Conservation (phyloP, 2,888 invertebrate genomes). For the Trachelus stipa region DNA sequence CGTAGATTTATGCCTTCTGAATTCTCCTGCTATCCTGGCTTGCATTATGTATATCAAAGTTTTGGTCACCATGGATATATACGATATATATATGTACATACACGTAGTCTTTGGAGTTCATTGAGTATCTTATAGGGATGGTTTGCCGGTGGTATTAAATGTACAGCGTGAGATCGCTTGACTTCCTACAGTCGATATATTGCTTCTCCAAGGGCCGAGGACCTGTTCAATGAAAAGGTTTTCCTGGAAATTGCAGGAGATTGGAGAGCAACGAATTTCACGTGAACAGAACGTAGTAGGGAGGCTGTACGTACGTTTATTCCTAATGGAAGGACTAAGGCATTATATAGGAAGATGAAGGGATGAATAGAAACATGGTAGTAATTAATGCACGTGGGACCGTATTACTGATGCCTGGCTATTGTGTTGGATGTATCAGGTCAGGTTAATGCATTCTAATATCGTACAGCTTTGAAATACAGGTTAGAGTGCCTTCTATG, state of each 20-base stretch:
- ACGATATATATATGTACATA: too few species aligned
- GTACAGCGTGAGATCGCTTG: background rate
- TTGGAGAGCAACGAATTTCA: slow-evolving; percentile 21
- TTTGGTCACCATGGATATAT: background rate
- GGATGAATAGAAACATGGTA: slow-evolving; percentile 41
- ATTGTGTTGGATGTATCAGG: slow-evolving; percentile 40
- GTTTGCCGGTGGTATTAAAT: background rate
- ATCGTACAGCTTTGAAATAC: slow-evolving; percentile 5
- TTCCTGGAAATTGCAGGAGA: background rate
- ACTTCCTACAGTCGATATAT: background rate
- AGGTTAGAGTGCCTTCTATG: background rate
- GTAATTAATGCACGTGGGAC: slow-evolving; percentile 42
- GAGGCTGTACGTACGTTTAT: slow-evolving; percentile 21
- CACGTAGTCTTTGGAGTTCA: background rate
- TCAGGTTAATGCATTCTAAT: slow-evolving; percentile 41
- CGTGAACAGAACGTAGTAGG: background rate
- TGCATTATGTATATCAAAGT: slow-evolving; percentile 3
- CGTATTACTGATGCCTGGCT: slow-evolving; percentile 19
- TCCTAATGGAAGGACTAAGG: slow-evolving; percentile 38
- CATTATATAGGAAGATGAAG: background rate
- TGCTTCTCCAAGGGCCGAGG: background rate
- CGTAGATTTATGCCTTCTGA: background rate
- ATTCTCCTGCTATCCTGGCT: background rate
- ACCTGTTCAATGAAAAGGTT: slow-evolving; percentile 9
- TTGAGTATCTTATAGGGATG: background rate